Base-by-base conservation (phyloP, 1,140 invertebrate genomes). In the Thalassaphorura encarpata region DNA sequence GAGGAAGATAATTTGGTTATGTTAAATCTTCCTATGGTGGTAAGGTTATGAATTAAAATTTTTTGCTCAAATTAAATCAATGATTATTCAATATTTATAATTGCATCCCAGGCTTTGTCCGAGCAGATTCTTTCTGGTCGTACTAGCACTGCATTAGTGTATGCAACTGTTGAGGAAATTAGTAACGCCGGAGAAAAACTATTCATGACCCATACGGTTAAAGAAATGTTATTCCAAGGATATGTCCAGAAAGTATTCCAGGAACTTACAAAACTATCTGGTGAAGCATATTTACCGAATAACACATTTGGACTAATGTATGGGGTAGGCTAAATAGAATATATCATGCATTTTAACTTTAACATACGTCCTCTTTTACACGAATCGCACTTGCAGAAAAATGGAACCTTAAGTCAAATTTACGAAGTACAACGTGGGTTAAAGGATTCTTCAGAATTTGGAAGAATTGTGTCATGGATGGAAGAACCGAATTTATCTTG, bases 391-490 rank as follows among this genome's bases (percentile, higher is more conserved):
- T 52, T 65, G 21, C 54, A 83, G 81, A 75, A 76, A 69, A 85
- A 83, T 63, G 73, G 66, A 4, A 80, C 77, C 0, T 58, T 74
- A 3, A 73, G 75, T 15, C 67, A 69, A 0, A 70, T 76, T 29
- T 75, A 83, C 39, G 80, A 79, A 23, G 84, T 87, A 0, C 74
- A 76, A 31, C 76, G 85, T 31, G 84, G 85, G 0, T 72, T 78
- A 1, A 79, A 80, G 11, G 78, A 86, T 66, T 77, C 77, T 1
- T 77, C 77, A 61, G 76, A 84, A 21, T 74, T 86, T 0, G 83
- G 84, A 0, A 71, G 74, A 61, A 78, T 87, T 2, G 64, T 82
- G 0, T 76, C 76, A 26, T 77, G 77, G 40, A 76, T 81, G 31
- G 77, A 75, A 2, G 73, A 80, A 56, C 67, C 73, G 1, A 69